Evolutionary conservation across 2,888 invertebrate genomes (phyloP), one percentile per base, ranked within the genome.

Genomic region (Carabus problematicus): DNA sequence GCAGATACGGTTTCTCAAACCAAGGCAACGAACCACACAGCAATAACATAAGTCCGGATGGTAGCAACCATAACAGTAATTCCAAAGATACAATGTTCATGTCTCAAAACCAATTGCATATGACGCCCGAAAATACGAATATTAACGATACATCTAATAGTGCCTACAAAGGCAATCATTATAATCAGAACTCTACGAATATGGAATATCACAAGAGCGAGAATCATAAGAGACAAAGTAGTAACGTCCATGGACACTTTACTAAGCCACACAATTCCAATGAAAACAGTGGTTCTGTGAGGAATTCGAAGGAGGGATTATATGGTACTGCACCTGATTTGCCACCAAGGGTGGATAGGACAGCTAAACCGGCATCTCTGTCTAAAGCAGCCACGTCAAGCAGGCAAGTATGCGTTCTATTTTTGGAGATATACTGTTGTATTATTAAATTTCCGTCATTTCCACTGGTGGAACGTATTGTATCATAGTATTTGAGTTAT

Each of bases 321-420:
- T 79, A 81, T 69, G 80, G 79, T 3, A 76, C 78, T 77, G 89
- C 89, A 14, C 94, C 94, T 1, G 94, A 95, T 83, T 81, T 95
- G 70, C 95, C 95, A 0, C 95, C 95, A 1, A 86, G 94, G 64
- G 89, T 94, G 18, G 91, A 93, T 81, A 84, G 93, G 39, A 91
- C 88, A 70, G 89, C 85, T 1, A 92, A 95, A 77, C 95, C 95
- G 0, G 87, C 88, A 8, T 87, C 89, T 0, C 70, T 80, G 52
- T 70, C 79, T 29, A 77, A 77, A 1, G 81, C 82, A 9, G 80
- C 82, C 3, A 79, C 79, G 29, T 66, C 66, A n/a, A 49, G 58
- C 11, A 66, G 66, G 66, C 58, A 45, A 45, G 56, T 52, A 42
- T 54, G 3, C 11, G 14, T 56, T 11, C 47, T 62, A 14, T 58